Base-by-base conservation (phyloP, 2,888 invertebrate species). In the Micropterix aruncella region DNA sequence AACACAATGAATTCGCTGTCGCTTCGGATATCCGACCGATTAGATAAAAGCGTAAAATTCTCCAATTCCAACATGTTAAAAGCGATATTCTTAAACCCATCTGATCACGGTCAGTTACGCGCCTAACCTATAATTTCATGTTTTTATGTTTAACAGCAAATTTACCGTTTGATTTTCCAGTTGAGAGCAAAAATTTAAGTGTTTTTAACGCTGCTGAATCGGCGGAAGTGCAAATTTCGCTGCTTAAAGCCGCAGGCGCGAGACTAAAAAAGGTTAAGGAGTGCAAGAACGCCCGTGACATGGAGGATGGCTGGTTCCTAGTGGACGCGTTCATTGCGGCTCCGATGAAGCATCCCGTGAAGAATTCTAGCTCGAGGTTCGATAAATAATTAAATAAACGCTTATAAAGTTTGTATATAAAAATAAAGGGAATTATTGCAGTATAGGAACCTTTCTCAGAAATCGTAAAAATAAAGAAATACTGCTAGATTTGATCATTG, bases 311-410 rank as follows among this genome's bases (percentile, higher is more conserved):
- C 19, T 15, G 56, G 49, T 59, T 66, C 44, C 50, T 66, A 2
- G 53, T 61, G 16, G 59, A 63, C 48, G 42, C 64, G 0, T 59
- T 58, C 16, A 57, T 66, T 38, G 48, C 52, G 44, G 55, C 57
- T 27, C 60, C 63, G 0, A 50, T 59, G 0, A 66, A 63, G 47
- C 66, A 65, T 53, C 61, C 66, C 4, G 54, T 66, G 15, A 60
- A 65, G 41, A 60, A 60, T 52, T 56, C 60, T 46, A 51, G 62
- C 16, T 47, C 54, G 15, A 65, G 60, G 66, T 66, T 53, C 51
- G 56, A n/a, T n/a, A n/a, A n/a, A n/a, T n/a, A n/a, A n/a, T n/a
- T n/a, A n/a, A n/a, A n/a, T n/a, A n/a, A n/a, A n/a, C n/a, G n/a
- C n/a, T n/a, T n/a, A n/a, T n/a, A n/a, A n/a, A n/a, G n/a, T n/a